Evolutionary conservation across 2,797 vertebrate species (phyloP).

Genomic region (Podarcis lilfordi): DNA sequence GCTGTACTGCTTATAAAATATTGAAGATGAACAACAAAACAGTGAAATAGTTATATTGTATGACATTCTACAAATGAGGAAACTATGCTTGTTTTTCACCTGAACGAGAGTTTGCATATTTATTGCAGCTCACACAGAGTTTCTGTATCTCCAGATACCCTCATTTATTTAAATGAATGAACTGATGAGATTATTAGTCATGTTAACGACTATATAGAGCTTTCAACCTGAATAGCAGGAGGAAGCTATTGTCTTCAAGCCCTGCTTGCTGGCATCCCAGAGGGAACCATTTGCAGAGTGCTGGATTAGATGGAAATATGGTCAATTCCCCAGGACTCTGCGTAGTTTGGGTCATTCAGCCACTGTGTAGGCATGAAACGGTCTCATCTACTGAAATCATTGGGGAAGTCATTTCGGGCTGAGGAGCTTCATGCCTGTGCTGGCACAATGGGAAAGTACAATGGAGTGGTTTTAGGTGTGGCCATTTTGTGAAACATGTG

Average conservation of each 20-base stretch:
- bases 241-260: neutral
- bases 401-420: neutral
- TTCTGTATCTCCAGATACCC: neutral
- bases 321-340: neutral
- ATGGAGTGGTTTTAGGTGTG: neutral
- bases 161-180: neutral
- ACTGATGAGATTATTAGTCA: neutral
- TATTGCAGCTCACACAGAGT: neutral
- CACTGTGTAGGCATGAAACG: neutral
- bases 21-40: neutral
- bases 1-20: neutral
- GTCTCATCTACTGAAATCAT: neutral
- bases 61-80: neutral
- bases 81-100: neutral
- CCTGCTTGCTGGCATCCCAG: neutral
- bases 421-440: neutral
- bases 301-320: neutral
- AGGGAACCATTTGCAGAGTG: neutral
- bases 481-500: neutral
- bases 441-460: neutral
- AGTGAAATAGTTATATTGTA: neutral
- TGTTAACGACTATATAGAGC: neutral
- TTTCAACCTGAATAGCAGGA: neutral
- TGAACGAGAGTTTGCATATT: neutral
- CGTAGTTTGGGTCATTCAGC: neutral